Conservation (phyloP, 30 jellyfish, hydroid and myxozoan species). For the Chrysaora quinquecirrha region DNA sequence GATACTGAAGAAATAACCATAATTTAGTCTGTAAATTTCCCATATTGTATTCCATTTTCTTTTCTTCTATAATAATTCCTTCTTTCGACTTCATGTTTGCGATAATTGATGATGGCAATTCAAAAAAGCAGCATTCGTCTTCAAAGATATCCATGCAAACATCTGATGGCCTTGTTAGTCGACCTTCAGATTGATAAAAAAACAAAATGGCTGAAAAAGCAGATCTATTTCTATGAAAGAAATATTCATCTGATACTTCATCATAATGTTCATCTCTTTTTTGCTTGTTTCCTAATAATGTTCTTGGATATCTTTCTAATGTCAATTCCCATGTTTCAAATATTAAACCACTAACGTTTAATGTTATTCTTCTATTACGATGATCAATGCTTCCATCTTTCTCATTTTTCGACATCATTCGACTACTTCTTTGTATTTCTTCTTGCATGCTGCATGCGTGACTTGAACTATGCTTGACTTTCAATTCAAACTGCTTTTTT, state of each 20-base stretch:
- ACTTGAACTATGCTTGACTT: too few species aligned
- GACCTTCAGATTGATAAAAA: constrained; percentile 92
- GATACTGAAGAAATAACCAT: constrained; percentile 87
- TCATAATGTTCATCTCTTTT: constrained; percentile 42
- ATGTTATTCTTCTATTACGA: constrained; percentile 38
- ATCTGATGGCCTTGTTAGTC: constrained; percentile 82
- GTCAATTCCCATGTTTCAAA: constrained; percentile 92
- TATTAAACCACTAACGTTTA: constrained; percentile 88
- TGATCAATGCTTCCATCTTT: too few species aligned
- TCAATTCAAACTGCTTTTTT: too few species aligned
- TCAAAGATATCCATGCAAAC: constrained; percentile 80
- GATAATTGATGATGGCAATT: constrained; percentile 67
- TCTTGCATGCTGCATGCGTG: too few species aligned
- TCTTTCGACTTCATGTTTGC: constrained; percentile 66
- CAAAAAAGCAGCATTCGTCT: constrained; percentile 81
- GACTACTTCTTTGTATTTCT: too few species aligned
- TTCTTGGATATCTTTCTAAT: constrained; percentile 80
- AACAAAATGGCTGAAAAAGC: constrained; percentile 91
- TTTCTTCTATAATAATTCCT: constrained; percentile 50
- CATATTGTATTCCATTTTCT: neutral
- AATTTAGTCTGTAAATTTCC: neutral
- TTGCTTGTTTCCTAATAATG: constrained; percentile 80
- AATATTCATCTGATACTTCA: constrained; percentile 50
- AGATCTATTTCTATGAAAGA: constrained; percentile 79
- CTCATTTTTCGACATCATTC: too few species aligned